These are phyloP conservation scores for Heliconius himera DNA, from an alignment of 1,140 invertebrate genomes.

Conservation along the genomic window DNA sequence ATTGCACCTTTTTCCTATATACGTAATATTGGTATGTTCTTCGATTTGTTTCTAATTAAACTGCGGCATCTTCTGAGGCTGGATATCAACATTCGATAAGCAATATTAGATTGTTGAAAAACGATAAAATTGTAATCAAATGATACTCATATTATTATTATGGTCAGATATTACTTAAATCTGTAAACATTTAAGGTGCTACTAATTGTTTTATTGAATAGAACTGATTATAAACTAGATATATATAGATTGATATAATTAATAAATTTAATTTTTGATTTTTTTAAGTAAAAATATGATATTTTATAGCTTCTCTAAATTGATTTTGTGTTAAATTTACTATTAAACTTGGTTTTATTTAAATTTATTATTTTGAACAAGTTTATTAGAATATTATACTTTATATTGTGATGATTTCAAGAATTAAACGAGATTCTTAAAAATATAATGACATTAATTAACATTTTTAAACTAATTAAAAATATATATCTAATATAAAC, in stretches of 20 bases:
- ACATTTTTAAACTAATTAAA: no score
- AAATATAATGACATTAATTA: no score
- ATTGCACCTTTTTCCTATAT: neutral
- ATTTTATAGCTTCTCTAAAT: neutral
- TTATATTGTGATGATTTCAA: no score
- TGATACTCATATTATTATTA: neutral
- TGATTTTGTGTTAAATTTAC: neutral
- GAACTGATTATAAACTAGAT: neutral
- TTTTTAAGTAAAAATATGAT: neutral
- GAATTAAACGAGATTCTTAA: no score
- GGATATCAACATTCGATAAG: slow-evolving; percentile 43
- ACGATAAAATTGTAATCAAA: slow-evolving; percentile 19
- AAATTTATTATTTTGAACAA: neutral
- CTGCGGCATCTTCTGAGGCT: slow-evolving; percentile 27
- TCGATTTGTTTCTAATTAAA: slow-evolving; percentile 22
- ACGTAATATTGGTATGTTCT: neutral
- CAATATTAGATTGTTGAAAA: slow-evolving; percentile 39
- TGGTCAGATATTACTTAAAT: neutral
- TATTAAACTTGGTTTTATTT: neutral
- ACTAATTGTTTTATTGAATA: slow-evolving; percentile 13
- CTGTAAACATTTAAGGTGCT: neutral
- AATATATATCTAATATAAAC: no score
- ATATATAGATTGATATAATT: neutral
- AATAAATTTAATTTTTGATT: neutral
- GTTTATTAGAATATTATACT: neutral